Evolutionary conservation across 2,797 vertebrate genomes (phyloP), one percentile per base, ranked within the genome.

Genomic region (Sebastes trivittatus): DNA sequence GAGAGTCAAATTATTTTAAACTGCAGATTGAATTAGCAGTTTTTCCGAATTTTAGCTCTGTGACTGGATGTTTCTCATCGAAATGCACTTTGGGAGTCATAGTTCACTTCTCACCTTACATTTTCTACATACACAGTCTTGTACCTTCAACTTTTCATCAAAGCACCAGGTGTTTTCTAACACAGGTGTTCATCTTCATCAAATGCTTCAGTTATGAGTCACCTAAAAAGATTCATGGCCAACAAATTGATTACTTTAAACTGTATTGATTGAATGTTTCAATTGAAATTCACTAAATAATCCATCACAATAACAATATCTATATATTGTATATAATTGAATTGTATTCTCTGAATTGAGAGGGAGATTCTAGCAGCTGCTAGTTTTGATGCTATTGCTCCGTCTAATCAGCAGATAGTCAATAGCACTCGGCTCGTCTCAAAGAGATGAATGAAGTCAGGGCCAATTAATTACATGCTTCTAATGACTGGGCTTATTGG

Each of bases 391-490:
- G 78, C 72, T 64, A 9, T 25, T 64, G 60, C 87, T 70, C 34
- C 6, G 14, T 84, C 83, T 82, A 72, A 88, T 65, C 78, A 83
- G 82, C 78, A 86, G 72, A 78, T 82, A 85, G 83, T 84, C 87
- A 65, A 80, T 78, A 66, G 76, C 82, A 67, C 77, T 42, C 59
- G 69, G 67, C 84, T 83, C 10, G 56, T 80, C 77, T 88, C 70
- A 75, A 72, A 81, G 82, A 86, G 88, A 89, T 86, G 88, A 93
- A 92, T 88, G 84, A 88, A 94, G 93, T 92, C 88, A 82, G 84
- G 84, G 89, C 89, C 91, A 93, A 95, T 95, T 95, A 94, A 94
- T 94, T 90, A 94, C 91, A 93, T 85, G 90, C 81, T 81, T 89
- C 85, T 95, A 94, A 95, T 93, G 93, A 94, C 90, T 88, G 89